A percentile compares a stretch with the other conserved stretches of the same genome.
Conservation (phyloP, 2,888 invertebrate species). For the Uloborus plumipes region DNA sequence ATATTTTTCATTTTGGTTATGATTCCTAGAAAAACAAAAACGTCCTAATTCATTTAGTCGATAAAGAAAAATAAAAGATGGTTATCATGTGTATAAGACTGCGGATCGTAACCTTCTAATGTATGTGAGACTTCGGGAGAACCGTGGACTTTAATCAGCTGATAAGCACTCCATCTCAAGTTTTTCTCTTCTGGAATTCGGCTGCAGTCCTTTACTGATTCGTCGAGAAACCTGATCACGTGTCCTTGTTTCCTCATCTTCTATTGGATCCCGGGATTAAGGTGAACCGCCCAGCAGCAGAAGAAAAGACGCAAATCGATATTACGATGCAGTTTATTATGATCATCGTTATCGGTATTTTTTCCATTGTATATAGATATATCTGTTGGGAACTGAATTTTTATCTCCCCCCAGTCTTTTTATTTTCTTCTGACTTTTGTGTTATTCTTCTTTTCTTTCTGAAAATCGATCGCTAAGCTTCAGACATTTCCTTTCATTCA, state of each 20-base stretch:
- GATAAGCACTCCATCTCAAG: conserved; percentile 1
- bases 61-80: too few species aligned
- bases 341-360: conserved; percentile 45
- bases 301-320: conserved; percentile 32
- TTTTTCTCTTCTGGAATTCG: conserved; percentile 27
- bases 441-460: conserved; percentile 1
- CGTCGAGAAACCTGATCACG: conserved; percentile 33
- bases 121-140: too few species aligned
- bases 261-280: conserved; percentile 38
- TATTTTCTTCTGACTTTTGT: conserved; percentile 34
- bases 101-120: too few species aligned
- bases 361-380: background rate
- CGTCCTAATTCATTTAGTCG: too few species aligned
- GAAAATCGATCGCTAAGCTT: too few species aligned
- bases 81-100: too few species aligned
- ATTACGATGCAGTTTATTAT: conserved; percentile 45
- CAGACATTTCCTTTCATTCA: too few species aligned
- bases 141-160: too few species aligned
- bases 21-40: too few species aligned
- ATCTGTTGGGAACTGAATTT: too few species aligned
- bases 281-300: conserved; percentile 14
- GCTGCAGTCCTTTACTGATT: conserved; percentile 22
- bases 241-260: conserved; percentile 22
- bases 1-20: too few species aligned
- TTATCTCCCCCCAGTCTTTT: conserved; percentile 3